Evolutionary conservation across 2,113 vertebrate genomes (phyloP), one percentile per base, ranked within the genome.

Genomic region (Xiphorhynchus elegans): DNA sequence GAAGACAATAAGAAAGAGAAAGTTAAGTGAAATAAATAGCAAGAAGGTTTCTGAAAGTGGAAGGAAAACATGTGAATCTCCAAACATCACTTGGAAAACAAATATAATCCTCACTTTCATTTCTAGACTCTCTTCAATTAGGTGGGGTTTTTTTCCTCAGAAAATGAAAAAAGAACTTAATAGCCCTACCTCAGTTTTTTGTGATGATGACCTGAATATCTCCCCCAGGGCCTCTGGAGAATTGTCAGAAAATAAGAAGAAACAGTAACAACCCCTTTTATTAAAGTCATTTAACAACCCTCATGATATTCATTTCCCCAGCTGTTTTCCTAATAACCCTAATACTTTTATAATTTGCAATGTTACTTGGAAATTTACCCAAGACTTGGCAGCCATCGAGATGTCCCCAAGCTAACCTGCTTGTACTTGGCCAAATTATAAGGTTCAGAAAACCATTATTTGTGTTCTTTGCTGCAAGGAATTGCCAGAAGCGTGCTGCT

Each of bases 1-100:
- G 50, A 90, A 37, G 91, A 95, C 77, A 88, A 91, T 93, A 83
- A 97, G 94, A 95, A 94, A 96, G 77, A 95, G 86, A 93, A 93
- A 89, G 74, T 91, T 93, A 95, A 92, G 33, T 78, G 46, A 96
- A 86, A 81, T 87, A 92, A 85, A 88, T 95, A 91, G 19, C 31
- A 63, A 74, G 46, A 84, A 86, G 49, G 39, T 68, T 82, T 40
- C 35, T 78, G 59, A 93, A 91, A 78, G 35, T 21, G 78, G 60
- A 80, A 88, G 72, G 72, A 92, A 95, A 91, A 84, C 26, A 84
- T 0, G 1, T 13, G 33, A 83, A 42, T 69, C 14, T 67, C 35
- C 50, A 86, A 90, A 64, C 4, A 62, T 69, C 33, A 59, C 20
- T 55, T 70, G 20, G 67, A 62, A 84, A 83, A 74, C 13, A 59